Evolutionary conservation across 2,797 vertebrate species (phyloP).

Genomic region (Taenioides sp.): DNA sequence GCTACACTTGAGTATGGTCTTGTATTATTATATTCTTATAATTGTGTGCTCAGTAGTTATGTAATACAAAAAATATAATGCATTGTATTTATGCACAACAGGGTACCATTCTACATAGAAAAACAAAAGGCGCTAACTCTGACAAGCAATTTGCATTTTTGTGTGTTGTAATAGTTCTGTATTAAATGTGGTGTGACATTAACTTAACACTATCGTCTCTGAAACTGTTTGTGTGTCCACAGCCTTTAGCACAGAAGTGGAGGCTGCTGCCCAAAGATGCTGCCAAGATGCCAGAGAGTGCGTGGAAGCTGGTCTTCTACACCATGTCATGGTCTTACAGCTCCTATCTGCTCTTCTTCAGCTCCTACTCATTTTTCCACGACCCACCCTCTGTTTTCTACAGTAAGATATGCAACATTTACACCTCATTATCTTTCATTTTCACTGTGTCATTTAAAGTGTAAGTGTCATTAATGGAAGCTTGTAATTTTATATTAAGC

Average conservation of each 20-base stretch:
- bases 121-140: neutral
- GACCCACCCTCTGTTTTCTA: conserved; percentile 91
- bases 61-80: neutral
- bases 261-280: conserved; percentile 87
- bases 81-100: neutral
- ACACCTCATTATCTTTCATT: neutral
- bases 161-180: neutral
- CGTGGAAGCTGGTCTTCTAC: conserved; percentile 98
- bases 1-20: neutral
- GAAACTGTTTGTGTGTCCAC: conserved; percentile 38
- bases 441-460: neutral
- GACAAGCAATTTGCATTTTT: conserved; percentile 1
- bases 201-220: conserved; percentile 11
- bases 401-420: conserved; percentile 73
- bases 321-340: conserved; percentile 89
- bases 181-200: neutral
- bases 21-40: neutral
- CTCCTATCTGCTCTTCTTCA: conserved; percentile 91
- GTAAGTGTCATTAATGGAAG: neutral
- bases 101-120: conserved; percentile 8
- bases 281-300: conserved; percentile 95
- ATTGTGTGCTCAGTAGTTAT: neutral
- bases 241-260: conserved; percentile 89
- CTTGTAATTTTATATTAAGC: too few relatives aligned
- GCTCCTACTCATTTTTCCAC: conserved; percentile 89